A percentile compares a stretch with the other conserved stretches of the same genome.
phyloP scores from a whole-genome alignment of 2,888 invertebrate species.

The Zeuzera pyrina region DNA sequence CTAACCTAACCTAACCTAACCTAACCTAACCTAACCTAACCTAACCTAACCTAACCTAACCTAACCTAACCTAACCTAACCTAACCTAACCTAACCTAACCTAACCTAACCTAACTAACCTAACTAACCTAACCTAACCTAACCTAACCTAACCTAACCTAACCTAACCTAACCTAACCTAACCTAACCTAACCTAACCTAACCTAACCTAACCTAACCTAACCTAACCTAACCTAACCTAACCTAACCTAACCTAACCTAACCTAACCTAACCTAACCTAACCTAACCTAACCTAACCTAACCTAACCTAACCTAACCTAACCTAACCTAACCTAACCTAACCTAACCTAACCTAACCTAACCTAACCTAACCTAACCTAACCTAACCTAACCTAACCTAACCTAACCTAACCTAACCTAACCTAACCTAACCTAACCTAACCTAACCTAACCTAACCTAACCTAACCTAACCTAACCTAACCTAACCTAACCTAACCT shows the following conservation, averaged over 20 bases:
- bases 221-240: conserved; percentile 12
- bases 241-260: conserved; percentile 11
- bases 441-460: conserved; percentile 10
- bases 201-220: conserved; percentile 10
- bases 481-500: conserved; percentile 12
- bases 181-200: conserved; percentile 13
- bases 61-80: conserved; percentile 11
- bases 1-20: conserved; percentile 6
- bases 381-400: conserved; percentile 10
- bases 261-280: conserved; percentile 11
- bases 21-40: conserved; percentile 6
- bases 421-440: conserved; percentile 14
- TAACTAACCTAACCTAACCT: conserved; percentile 15
- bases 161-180: conserved; percentile 12
- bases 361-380: conserved; percentile 11
- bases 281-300: conserved; percentile 9
- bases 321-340: conserved; percentile 11
- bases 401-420: conserved; percentile 10
- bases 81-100: conserved; percentile 10
- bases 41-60: conserved; percentile 8
- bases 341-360: conserved; percentile 12
- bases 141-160: conserved; percentile 14
- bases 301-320: conserved; percentile 9
- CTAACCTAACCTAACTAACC: conserved; percentile 8
- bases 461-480: conserved; percentile 10